Evolutionary conservation across 2,113 vertebrate genomes (phyloP).

Genomic region (Charina bottae): DNA sequence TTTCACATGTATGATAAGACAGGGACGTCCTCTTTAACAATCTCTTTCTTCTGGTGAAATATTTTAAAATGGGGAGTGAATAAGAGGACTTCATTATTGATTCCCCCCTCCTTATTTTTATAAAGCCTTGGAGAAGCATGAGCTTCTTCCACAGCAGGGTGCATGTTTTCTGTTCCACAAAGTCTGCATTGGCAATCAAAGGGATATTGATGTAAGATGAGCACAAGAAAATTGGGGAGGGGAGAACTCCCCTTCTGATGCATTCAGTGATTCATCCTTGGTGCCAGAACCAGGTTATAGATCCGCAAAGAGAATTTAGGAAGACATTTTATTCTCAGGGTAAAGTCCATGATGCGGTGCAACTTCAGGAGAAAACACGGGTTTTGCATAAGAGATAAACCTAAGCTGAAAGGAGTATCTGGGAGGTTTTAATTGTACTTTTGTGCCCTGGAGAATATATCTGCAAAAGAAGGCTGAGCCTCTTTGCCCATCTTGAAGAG

Average conservation of each 20-base stretch:
- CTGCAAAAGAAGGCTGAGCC: neutral
- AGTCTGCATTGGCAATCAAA: conserved; percentile 22
- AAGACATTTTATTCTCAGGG: too few species aligned
- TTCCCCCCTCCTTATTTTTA: neutral
- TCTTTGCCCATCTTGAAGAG: too few species aligned
- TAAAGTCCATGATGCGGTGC: neutral
- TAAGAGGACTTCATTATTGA: conserved; percentile 16
- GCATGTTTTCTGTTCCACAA: conserved; percentile 20
- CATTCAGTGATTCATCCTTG: conserved; percentile 51
- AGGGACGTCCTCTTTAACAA: neutral
- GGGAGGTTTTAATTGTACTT: neutral
- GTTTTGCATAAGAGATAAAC: neutral
- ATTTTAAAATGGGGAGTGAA: conserved; percentile 17
- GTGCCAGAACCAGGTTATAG: conserved; percentile 46
- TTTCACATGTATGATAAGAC: neutral
- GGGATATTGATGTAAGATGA: conserved; percentile 42
- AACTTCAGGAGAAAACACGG: neutral
- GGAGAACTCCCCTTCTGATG: neutral
- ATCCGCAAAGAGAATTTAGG: conserved; percentile 32
- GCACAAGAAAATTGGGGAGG: conserved; percentile 16
- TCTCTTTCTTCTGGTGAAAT: neutral
- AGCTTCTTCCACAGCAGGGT: conserved; percentile 51
- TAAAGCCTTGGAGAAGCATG: conserved; percentile 14
- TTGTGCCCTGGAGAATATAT: neutral
- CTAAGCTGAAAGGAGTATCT: neutral